Evolutionary conservation across 2,888 invertebrate genomes (phyloP).

Genomic region (Petrophora chlorosata): DNA sequence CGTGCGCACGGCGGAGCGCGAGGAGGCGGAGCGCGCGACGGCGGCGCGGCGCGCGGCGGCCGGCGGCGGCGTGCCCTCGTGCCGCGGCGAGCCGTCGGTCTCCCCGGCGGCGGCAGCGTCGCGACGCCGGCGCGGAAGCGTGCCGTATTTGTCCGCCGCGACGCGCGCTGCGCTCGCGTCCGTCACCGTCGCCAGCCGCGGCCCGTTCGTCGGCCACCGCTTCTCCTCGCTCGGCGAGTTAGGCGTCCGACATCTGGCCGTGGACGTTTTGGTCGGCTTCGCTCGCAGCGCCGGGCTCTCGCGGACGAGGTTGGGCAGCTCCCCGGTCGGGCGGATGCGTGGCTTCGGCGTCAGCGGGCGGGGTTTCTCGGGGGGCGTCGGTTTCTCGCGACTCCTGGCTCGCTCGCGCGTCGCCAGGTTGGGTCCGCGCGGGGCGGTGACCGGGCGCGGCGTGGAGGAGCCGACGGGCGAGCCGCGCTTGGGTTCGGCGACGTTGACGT

Average conservation of each 20-base stretch:
- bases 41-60: constrained; percentile 71
- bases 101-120: constrained; percentile 85
- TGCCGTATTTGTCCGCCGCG: constrained; percentile 89
- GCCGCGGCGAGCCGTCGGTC: constrained; percentile 81
- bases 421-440: constrained; percentile 76
- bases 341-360: constrained; percentile 77
- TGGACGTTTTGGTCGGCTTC: constrained; percentile 80
- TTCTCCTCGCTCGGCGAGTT: constrained; percentile 88
- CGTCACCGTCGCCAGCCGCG: constrained; percentile 59
- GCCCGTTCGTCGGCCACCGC: constrained; percentile 86
- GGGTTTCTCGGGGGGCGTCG: constrained; percentile 75
- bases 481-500: constrained; percentile 82
- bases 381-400: constrained; percentile 85
- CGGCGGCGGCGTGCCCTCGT: constrained; percentile 64
- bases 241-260: constrained; percentile 85
- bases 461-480: constrained; percentile 79
- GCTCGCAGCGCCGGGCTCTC: constrained; percentile 75
- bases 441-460: constrained; percentile 78
- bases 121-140: constrained; percentile 89
- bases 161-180: constrained; percentile 68
- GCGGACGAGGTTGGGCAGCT: constrained; percentile 80
- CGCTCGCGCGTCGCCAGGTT: constrained; percentile 82
- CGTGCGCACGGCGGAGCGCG: constrained; percentile 66
- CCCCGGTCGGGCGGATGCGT: constrained; percentile 75
- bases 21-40: constrained; percentile 67